These are phyloP conservation scores for Yponomeuta cagnagella DNA, from an alignment of 2,888 invertebrate genomes.

Conservation along the genomic window DNA sequence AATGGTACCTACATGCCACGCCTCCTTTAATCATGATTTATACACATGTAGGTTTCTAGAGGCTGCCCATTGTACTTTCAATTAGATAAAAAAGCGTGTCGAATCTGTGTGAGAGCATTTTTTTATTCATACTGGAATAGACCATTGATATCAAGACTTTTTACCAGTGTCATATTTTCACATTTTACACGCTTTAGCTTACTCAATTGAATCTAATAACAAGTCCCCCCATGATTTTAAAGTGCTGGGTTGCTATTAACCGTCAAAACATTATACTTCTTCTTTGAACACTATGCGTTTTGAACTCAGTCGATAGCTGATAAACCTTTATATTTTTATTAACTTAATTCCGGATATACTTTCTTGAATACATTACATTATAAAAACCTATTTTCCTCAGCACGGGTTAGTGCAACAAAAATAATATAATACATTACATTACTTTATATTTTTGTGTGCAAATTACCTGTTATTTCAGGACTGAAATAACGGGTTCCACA, in stretches of 20 bases:
- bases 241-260: not conserved
- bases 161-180: conserved; percentile 11
- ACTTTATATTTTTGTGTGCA: too few species aligned
- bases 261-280: too few species aligned
- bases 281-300: too few species aligned
- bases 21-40: conserved; percentile 13
- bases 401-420: too few species aligned
- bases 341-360: too few species aligned
- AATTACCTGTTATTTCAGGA: too few species aligned
- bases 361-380: too few species aligned
- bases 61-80: not conserved
- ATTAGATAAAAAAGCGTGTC: conserved; percentile 48
- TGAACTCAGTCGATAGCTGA: too few species aligned
- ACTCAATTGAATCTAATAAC: conserved; percentile 12
- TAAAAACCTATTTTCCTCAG: too few species aligned
- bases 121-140: conserved; percentile 33
- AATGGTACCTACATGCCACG: conserved; percentile 6
- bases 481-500: too few species aligned
- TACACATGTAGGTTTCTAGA: conserved; percentile 3
- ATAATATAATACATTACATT: too few species aligned
- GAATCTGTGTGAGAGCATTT: conserved; percentile 55
- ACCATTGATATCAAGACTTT: conserved; percentile 32
- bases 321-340: too few species aligned
- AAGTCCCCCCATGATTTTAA: not conserved
- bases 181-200: conserved; percentile 11